Base-by-base conservation (phyloP, 2,797 vertebrate genomes). In the Vespertilio murinus region DNA sequence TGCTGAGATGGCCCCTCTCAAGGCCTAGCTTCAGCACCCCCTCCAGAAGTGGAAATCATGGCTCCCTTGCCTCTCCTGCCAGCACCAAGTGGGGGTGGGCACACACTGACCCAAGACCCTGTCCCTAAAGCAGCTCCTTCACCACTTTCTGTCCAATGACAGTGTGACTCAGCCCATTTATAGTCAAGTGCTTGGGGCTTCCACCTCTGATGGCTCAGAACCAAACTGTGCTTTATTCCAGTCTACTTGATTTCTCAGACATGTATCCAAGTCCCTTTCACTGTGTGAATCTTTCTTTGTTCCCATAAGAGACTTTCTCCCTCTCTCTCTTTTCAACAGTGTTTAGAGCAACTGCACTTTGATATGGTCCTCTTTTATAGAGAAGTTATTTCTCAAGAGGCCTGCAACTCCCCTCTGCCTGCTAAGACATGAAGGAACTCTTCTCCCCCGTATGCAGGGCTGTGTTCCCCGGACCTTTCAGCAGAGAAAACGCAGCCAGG, bases 391-490 rank as follows among this genome's bases (percentile, higher is more conserved):
- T 91, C 40, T 93, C 52, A 0, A 77, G 67, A 61, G 73, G 38
- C 25, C n/a, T 33, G 11, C 79, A 94, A 79, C 61, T 87, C 71
- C 95, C 20, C 6, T 96, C 70, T 93, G 35, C 20, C 67, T 54
- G 52, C 40, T 70, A 17, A 92, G 83, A 49, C 11, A 67, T 22
- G 47, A 49, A 95, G 23, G 12, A 4, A 3, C 0, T 42, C 38
- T 82, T 2, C 28, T 70, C 90, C 93, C 64, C 35, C 23, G 35
- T 91, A 23, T 35, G 35, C n/a, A 92, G 93, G 54, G 25, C 7
- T 89, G 49, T 28, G 6, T 93, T 93, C 92, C 65, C 92, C 9
- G 9, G 78, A 71, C 91, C 67, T 92, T 75, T 20, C 83, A 92
- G 33, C 38, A 80, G 45, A 96, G 71, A 88, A 35, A 74, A 65